These are phyloP conservation scores for Tyto alba DNA, from an alignment of 2,113 vertebrate genomes.

Conservation along the genomic window DNA sequence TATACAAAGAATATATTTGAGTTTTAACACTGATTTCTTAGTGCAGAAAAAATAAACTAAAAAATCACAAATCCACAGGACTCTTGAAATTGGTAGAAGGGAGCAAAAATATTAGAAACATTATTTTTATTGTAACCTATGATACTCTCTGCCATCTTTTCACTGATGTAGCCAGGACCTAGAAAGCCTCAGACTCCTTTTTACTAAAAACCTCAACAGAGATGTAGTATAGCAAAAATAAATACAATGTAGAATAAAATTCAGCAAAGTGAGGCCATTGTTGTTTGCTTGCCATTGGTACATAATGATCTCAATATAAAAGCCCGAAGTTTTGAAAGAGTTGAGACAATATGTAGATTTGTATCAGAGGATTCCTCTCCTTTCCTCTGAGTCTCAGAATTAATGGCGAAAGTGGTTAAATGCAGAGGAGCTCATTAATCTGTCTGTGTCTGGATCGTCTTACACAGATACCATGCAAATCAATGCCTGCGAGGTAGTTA, in stretches of 20 bases:
- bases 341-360: neutral
- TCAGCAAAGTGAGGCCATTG: neutral
- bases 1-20: neutral
- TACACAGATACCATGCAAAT: slow-evolving; percentile 55
- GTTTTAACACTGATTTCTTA: neutral
- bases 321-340: neutral
- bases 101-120: neutral
- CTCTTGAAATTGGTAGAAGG: neutral
- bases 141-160: neutral
- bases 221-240: neutral
- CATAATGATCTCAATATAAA: neutral
- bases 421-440: slow-evolving; percentile 46
- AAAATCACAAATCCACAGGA: neutral
- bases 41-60: neutral
- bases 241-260: neutral
- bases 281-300: neutral
- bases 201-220: neutral
- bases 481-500: slow-evolving; percentile 29
- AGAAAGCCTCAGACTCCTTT: neutral
- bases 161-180: neutral
- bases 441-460: slow-evolving; percentile 50
- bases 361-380: neutral
- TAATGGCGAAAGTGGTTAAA: slow-evolving; percentile 24
- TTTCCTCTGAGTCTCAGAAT: neutral
- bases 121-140: neutral